phyloP scores from a whole-genome alignment of 2,888 invertebrate species.

The Harpagoxenus sublaevis region DNA sequence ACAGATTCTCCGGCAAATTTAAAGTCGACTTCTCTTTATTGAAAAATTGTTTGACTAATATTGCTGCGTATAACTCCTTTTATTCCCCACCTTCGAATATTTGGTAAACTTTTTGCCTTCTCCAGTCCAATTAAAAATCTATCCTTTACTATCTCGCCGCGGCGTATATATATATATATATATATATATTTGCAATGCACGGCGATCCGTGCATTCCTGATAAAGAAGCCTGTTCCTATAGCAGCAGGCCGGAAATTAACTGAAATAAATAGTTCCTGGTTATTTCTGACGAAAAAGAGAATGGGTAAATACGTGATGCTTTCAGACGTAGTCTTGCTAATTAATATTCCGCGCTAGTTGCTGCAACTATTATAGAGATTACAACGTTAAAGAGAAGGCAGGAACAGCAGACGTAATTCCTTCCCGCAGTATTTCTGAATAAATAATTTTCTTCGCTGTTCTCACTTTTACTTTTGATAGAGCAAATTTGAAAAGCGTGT shows the following conservation, averaged over 20 bases:
- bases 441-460: background rate
- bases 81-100: background rate
- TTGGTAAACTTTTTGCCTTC: background rate
- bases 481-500: conserved; percentile 8
- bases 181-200: background rate
- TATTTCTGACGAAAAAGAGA: background rate
- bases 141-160: background rate
- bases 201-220: background rate
- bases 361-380: conserved; percentile 16
- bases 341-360: conserved; percentile 13
- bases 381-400: background rate
- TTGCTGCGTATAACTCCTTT: background rate
- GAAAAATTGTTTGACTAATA: background rate
- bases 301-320: background rate
- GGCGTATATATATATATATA: background rate
- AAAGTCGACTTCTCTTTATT: background rate
- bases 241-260: conserved; percentile 10
- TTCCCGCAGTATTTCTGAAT: background rate
- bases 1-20: background rate
- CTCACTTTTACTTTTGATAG: background rate
- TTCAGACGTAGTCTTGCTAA: background rate
- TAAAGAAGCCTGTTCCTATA: background rate
- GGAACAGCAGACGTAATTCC: conserved; percentile 5
- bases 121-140: background rate
- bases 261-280: conserved; percentile 25